A percentile compares a stretch with the other conserved stretches of the same genome.
Conservation (phyloP, 2,888 invertebrate species). For the Diarsia brunnea region DNA sequence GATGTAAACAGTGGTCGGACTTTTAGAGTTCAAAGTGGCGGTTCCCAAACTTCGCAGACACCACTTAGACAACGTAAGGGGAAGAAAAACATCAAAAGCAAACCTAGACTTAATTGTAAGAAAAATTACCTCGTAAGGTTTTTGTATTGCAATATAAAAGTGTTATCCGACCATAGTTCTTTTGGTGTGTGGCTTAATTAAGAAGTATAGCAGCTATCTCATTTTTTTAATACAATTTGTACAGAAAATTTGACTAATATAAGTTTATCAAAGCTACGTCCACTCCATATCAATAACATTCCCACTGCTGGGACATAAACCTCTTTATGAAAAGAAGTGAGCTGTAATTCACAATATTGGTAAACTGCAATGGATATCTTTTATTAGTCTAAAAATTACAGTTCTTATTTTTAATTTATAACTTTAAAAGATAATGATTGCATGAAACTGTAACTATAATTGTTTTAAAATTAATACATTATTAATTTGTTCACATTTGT, state of each 20-base stretch:
- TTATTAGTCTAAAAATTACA: no score
- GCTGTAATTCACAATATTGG: not conserved
- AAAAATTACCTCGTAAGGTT: not conserved
- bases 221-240: not conserved
- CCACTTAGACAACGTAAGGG: not conserved
- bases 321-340: not conserved
- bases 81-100: not conserved
- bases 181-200: no score
- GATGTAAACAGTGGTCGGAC: not conserved
- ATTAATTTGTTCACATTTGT: no score
- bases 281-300: not conserved
- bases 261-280: not conserved
- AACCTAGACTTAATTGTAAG: not conserved
- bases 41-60: not conserved
- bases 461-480: no score
- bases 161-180: no score
- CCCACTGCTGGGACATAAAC: not conserved
- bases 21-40: not conserved
- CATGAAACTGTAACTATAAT: no score
- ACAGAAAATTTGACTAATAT: no score
- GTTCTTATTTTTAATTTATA: no score
- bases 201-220: no score
- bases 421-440: no score
- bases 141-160: not conserved
- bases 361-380: no score